Base-by-base conservation (phyloP, 2,113 vertebrate species). In the Reinhardtius hippoglossoides region DNA sequence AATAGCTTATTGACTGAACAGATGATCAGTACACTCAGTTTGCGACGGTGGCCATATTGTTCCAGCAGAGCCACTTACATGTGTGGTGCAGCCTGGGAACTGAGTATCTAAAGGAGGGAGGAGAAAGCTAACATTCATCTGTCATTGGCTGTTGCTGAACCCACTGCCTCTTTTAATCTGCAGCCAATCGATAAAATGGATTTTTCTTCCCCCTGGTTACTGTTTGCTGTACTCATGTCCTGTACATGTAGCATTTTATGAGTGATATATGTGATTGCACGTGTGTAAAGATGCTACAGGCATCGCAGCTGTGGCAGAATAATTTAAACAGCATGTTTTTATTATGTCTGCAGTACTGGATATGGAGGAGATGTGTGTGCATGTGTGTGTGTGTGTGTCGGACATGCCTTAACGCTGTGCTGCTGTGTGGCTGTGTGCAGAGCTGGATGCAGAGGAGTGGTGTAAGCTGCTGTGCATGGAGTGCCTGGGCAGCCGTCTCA, bases 391-490 rank as follows among this genome's bases (percentile, higher is more conserved):
- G 57, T 35, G 57, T 59, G 23, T 58, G 23, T 35, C 74, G 48
- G 83, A 80, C 62, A 40, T 56, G 76, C 46, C 46, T 50, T 50
- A 80, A 71, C 21, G 14, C 69, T 27, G 76, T 82, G 57, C 59
- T 26, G 21, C 63, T 85, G 78, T 85, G 74, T 58, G 26, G 42
- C 21, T 91, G 27, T 76, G 60, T 75, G 78, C 93, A 99, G 98
- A 99, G 90, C 93, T 99, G 87, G 98, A 99, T 88, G 98, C 98
- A 0, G 98, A 99, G 89, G 98, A 99, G 76, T 99, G 98, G 98
- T 99, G 97, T 89, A 99, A 99, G 80, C 96, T 98, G 80, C 95
- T 99, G 81, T 99, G 97, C 76, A 90, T 97, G 93, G 98, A 99
- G 92, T 99, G 97, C 84, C 93, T 99, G 87, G 97, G 96, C 89